Evolutionary conservation across 2,113 vertebrate species (phyloP), one percentile per base, ranked within the genome.

Genomic region (Peromyscus leucopus): DNA sequence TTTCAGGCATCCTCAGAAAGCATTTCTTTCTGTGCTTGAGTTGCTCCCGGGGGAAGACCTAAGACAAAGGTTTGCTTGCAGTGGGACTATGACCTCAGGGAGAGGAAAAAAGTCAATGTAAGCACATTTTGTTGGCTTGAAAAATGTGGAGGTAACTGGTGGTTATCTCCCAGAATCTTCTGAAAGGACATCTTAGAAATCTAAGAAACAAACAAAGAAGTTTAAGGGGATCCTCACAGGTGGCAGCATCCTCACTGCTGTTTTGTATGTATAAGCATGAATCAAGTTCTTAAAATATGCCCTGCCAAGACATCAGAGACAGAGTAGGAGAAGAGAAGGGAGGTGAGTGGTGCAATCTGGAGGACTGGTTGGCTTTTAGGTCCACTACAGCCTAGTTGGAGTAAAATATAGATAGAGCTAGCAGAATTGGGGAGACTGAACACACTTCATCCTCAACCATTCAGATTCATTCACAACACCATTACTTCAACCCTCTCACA

Each of bases 181-280:
- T 85, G 28, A 78, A 46, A 12, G 8, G 4, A 67, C 13, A 4
- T 96, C 55, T 46, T n/a, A 46, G 48, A 93, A 63, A 5, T 33
- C 24, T 80, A 26, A 57, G 16, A 86, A 80, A n/a, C 6, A 87
- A 71, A 67, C 6, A 87, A 71, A 67, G 39, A 57, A 67, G 31
- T 46, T 63, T 71, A 55, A 79, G 36, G 31, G 33, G 33, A 31
- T 10, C 22, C 36, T 7, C 2, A 33, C 21, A 94, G 74, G n/a
- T 26, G 19, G 4, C 11, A 78, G 22, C 28, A 2, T 12, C 55
- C 3, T 2, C 0, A 28, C 2, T 46, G 36, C n/a, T 51, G n/a
- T 12, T 67, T n/a, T 2, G 3, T 33, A 57, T 46, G 24, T 31
- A 22, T 48, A n/a, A 71, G 31, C 46, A 28, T 33, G 78, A 42